Conservation (phyloP, 2,113 vertebrate species). For the Apaloderma vittatum region DNA sequence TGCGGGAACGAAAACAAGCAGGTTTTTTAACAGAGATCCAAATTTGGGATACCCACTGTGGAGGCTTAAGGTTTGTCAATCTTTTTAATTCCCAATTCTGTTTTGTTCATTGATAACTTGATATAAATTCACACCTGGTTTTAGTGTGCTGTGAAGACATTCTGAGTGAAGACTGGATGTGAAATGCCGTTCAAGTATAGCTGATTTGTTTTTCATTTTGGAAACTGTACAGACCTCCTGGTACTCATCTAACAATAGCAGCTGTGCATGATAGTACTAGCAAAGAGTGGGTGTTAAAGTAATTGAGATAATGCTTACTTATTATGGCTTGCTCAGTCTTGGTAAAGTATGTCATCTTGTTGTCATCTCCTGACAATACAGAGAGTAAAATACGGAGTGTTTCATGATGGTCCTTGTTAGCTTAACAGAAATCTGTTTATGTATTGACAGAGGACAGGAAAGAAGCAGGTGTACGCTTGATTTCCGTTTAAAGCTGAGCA, state of each 20-base stretch:
- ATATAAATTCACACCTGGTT: background rate
- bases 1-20: slow-evolving; percentile 96
- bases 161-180: background rate
- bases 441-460: background rate
- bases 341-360: slow-evolving; percentile 10
- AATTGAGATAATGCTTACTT: slow-evolving; percentile 16
- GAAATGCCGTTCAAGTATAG: background rate
- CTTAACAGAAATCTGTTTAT: background rate
- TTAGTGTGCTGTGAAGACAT: background rate
- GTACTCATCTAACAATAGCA: background rate
- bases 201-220: background rate
- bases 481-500: background rate
- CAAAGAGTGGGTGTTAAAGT: slow-evolving; percentile 16
- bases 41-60: slow-evolving; percentile 95
- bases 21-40: slow-evolving; percentile 97
- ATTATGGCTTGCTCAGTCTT: slow-evolving; percentile 31
- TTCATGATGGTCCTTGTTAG: background rate
- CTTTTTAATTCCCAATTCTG: background rate
- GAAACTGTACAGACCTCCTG: background rate
- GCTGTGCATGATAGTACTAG: background rate
- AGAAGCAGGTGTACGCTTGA: background rate
- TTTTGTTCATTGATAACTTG: background rate
- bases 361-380: slow-evolving; percentile 14
- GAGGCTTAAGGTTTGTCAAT: slow-evolving; percentile 92
- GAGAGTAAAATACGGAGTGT: background rate